Percentiles rank a stretch among this genome's conserved stretches.
phyloP scores from a whole-genome alignment of 2,113 vertebrate genomes.

The Sphyrna mokarran region DNA sequence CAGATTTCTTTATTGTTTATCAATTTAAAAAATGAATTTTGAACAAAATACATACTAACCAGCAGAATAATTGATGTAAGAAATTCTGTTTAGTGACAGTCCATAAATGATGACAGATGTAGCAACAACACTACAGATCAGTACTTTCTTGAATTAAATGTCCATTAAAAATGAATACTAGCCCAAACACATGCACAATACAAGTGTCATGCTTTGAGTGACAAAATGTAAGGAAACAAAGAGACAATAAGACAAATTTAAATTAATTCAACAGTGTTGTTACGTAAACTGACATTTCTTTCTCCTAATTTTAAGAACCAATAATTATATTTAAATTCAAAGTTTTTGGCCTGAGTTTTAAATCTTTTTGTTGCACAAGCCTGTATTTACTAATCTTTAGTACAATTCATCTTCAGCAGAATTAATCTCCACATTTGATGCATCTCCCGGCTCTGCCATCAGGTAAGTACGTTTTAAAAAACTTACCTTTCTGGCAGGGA shows the following conservation, averaged over 20 bases:
- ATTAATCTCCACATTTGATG: not conserved
- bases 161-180: conserved; percentile 5
- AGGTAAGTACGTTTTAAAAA: not conserved
- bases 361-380: not conserved
- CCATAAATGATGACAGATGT: not conserved
- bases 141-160: not conserved
- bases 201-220: not conserved
- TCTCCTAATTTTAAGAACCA: not conserved
- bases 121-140: not conserved
- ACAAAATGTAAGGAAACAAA: not conserved
- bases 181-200: not conserved
- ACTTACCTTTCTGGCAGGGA: not conserved
- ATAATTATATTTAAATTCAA: not conserved
- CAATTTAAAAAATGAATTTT: conserved; percentile 17
- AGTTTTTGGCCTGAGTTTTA: not conserved
- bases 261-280: not conserved
- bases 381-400: not conserved
- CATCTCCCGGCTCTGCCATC: not conserved
- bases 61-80: not conserved
- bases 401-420: not conserved
- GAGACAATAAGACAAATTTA: too few relatives aligned
- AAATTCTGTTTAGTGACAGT: not conserved
- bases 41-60: not conserved
- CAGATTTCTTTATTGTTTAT: conserved; percentile 10
- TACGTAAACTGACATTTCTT: not conserved